These are phyloP conservation scores for Macquaria australasica DNA, from an alignment of 2,113 vertebrate species.

Conservation along the genomic window DNA sequence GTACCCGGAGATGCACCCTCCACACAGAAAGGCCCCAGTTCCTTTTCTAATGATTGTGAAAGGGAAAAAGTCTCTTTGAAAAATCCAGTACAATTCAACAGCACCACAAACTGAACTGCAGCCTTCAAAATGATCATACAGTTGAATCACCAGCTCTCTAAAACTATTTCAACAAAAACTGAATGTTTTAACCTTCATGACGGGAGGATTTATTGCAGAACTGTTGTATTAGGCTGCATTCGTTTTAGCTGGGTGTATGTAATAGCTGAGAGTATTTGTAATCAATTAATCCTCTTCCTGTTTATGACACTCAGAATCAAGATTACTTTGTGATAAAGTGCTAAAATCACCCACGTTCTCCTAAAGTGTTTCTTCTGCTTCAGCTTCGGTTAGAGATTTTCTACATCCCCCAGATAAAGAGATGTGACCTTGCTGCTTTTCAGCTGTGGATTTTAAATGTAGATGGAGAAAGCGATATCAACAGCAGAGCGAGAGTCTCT, in stretches of 20 bases:
- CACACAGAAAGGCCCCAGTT: no score
- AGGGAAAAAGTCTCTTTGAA: no score
- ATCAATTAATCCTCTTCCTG: not conserved
- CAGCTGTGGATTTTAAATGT: slow-evolving; percentile 36
- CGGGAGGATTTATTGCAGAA: no score
- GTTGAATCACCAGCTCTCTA: no score
- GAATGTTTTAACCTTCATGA: no score
- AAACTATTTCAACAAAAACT: no score
- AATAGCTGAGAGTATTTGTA: not conserved
- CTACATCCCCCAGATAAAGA: slow-evolving; percentile 38
- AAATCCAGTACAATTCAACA: no score
- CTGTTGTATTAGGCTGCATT: not conserved
- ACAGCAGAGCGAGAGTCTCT: slow-evolving; percentile 19
- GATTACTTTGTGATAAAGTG: not conserved
- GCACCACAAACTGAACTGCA: no score
- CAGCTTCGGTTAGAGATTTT: slow-evolving; percentile 4
- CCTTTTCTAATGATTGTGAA: no score
- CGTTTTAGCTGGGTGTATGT: not conserved
- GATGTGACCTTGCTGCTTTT: slow-evolving; percentile 45
- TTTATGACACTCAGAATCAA: not conserved
- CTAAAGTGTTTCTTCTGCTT: not conserved
- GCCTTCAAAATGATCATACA: no score
- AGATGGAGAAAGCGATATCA: slow-evolving; percentile 14
- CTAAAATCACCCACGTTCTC: not conserved
- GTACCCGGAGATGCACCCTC: no score